These are phyloP conservation scores for Phalacrocorax pelagicus DNA, from an alignment of 2,113 vertebrate species.

Conservation along the genomic window DNA sequence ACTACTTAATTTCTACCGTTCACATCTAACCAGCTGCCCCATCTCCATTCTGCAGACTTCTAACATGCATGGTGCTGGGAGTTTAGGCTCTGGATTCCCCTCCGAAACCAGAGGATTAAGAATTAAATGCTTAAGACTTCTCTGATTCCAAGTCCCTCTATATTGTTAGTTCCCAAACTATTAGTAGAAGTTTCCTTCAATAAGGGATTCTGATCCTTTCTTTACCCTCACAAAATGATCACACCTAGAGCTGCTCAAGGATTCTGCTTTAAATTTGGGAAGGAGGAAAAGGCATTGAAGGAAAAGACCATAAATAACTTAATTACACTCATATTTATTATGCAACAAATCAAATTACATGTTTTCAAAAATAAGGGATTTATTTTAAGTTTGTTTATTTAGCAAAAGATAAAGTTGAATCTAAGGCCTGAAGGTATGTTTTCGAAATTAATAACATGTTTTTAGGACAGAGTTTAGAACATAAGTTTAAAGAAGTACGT, in stretches of 20 bases:
- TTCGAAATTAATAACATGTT: neutral
- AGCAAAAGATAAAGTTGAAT: neutral
- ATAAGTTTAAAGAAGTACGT: rapidly evolving
- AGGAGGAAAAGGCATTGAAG: neutral
- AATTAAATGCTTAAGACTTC: neutral
- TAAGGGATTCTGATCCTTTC: neutral
- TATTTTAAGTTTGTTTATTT: neutral
- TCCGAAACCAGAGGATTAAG: neutral
- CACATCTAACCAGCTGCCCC: neutral
- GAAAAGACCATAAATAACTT: neutral
- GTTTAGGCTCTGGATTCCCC: neutral
- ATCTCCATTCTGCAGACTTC: neutral
- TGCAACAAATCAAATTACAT: neutral
- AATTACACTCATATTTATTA: neutral
- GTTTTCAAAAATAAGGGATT: neutral
- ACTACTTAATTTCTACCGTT: neutral
- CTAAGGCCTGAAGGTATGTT: neutral
- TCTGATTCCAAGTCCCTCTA: neutral
- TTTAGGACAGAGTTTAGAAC: neutral
- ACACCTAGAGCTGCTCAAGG: neutral
- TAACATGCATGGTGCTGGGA: neutral
- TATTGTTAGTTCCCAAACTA: neutral
- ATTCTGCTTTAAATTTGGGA: neutral
- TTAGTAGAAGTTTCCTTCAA: neutral
- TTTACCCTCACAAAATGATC: neutral